phyloP scores from a whole-genome alignment of 2,113 vertebrate species.

The Myocastor coypus region DNA sequence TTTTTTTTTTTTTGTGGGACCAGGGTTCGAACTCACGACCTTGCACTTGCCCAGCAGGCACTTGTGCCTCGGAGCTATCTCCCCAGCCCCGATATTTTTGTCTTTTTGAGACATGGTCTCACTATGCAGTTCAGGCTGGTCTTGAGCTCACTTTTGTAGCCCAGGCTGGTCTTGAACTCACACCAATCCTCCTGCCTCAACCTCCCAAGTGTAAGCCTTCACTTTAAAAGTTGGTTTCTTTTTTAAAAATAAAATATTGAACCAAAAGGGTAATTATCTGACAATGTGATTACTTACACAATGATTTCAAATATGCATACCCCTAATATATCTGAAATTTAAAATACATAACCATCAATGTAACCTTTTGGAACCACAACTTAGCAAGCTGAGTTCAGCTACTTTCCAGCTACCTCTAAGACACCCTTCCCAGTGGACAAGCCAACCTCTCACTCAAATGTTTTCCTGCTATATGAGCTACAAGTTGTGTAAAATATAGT shows the following conservation, averaged over 20 bases:
- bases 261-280: background rate
- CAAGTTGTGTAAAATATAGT: background rate
- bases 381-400: background rate
- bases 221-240: background rate
- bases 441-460: background rate
- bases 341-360: background rate
- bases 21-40: too few relatives aligned
- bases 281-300: background rate
- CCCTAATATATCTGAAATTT: slow-evolving; percentile 29
- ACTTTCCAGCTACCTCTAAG: background rate
- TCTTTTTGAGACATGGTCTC: too few relatives aligned
- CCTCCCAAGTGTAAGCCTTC: background rate
- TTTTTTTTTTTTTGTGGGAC: background rate
- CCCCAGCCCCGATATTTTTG: too few relatives aligned
- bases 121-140: too few relatives aligned
- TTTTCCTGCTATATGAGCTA: background rate
- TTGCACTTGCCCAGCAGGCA: too few relatives aligned
- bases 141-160: too few relatives aligned
- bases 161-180: too few relatives aligned
- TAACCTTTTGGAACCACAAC: background rate
- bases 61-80: too few relatives aligned
- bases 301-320: slow-evolving; percentile 9
- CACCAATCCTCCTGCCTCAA: too few relatives aligned
- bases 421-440: background rate
- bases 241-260: slow-evolving; percentile 14